phyloP scores from a whole-genome alignment of 2,888 invertebrate genomes.

The Sminthurides aquaticus region DNA sequence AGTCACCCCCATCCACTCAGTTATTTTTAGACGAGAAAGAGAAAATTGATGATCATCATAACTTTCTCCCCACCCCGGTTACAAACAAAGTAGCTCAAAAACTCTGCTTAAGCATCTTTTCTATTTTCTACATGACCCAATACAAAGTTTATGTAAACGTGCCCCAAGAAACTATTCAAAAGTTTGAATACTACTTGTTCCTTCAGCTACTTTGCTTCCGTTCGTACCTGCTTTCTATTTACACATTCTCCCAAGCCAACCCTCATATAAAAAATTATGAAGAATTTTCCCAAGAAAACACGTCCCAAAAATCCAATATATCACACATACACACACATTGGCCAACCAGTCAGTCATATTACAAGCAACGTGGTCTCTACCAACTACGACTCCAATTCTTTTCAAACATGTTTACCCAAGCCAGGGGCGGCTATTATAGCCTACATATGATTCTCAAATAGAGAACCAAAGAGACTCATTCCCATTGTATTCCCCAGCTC shows the following conservation, averaged over 20 bases:
- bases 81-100: neutral
- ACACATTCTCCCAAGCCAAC: too few relatives aligned
- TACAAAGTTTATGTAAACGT: neutral
- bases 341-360: too few relatives aligned
- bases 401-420: too few relatives aligned
- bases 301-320: neutral
- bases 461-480: too few relatives aligned
- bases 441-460: too few relatives aligned
- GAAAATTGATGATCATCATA: slow-evolving; percentile 26
- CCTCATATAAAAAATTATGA: too few relatives aligned
- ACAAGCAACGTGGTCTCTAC: too few relatives aligned
- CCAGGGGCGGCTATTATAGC: too few relatives aligned
- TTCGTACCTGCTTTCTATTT: neutral
- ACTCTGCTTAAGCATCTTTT: neutral
- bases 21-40: slow-evolving; percentile 19
- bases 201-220: neutral
- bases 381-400: too few relatives aligned
- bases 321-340: too few relatives aligned
- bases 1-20: slow-evolving; percentile 26
- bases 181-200: neutral
- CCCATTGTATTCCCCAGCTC: too few relatives aligned
- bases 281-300: neutral
- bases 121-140: neutral
- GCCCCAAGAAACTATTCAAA: neutral
- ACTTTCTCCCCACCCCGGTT: neutral